phyloP scores from a whole-genome alignment of 2,113 vertebrate genomes.

The Notothenia coriiceps region DNA sequence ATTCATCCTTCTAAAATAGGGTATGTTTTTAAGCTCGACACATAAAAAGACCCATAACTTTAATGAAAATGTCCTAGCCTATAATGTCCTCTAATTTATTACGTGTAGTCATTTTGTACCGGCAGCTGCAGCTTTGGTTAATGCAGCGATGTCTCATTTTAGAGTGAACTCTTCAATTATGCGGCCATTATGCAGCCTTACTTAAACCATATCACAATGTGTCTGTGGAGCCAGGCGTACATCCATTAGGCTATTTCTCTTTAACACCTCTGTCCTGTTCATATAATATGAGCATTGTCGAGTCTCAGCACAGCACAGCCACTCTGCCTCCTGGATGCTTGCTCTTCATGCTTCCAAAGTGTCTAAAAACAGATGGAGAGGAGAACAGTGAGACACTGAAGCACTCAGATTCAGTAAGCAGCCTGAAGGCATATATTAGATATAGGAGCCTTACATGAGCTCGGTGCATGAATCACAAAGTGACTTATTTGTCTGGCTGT shows the following conservation, averaged over 20 bases:
- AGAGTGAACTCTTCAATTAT: conserved; percentile 56
- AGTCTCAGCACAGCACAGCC: conserved; percentile 62
- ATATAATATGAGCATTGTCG: conserved; percentile 28
- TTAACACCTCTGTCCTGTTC: conserved; percentile 49
- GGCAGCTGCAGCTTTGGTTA: conserved; percentile 35
- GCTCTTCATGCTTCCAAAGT: conserved; percentile 81
- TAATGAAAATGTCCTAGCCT: conserved; percentile 13
- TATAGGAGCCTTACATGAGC: conserved; percentile 56
- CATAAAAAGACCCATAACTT: conserved; percentile 16
- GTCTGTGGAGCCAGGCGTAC: conserved; percentile 12
- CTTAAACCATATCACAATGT: conserved; percentile 37
- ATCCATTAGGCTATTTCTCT: conserved; percentile 58
- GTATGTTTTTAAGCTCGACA: conserved; percentile 2
- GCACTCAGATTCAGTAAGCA: conserved; percentile 47
- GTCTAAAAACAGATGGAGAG: conserved; percentile 72
- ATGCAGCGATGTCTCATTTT: conserved; percentile 51
- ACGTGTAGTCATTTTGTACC: conserved; percentile 6
- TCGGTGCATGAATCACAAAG: conserved; percentile 70
- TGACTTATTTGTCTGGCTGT: conserved; percentile 29
- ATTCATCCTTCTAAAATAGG: conserved; percentile 4
- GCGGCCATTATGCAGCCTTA: conserved; percentile 40
- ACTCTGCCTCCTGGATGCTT: conserved; percentile 78
- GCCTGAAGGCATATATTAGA: conserved; percentile 63
- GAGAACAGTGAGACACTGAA: conserved; percentile 48
- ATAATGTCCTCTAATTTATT: conserved; percentile 39